Percentiles rank a stretch among this genome's conserved stretches.
Evolutionary conservation across 2,888 invertebrate genomes (phyloP).

Genomic region (Cosmia trapezina): DNA sequence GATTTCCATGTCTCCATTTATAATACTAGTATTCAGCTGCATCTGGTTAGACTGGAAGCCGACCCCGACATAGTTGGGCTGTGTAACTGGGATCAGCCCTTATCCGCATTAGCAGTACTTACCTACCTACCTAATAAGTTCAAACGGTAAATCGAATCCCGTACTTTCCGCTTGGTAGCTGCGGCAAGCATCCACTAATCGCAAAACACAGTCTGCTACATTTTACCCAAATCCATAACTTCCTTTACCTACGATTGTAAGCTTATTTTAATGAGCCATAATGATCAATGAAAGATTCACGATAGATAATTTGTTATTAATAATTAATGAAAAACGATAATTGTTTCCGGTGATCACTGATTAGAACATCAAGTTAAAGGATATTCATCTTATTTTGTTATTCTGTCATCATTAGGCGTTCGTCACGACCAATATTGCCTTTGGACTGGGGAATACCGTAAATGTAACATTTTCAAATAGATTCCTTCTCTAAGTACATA

Average conservation of each 20-base stretch:
- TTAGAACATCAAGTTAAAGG: not conserved
- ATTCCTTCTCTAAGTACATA: not conserved
- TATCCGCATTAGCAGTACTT: not conserved
- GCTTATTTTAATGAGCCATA: not conserved
- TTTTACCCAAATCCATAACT: not conserved
- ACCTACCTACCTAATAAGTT: not conserved
- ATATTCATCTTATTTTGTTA: not conserved
- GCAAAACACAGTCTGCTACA: not conserved
- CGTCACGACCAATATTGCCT: not conserved
- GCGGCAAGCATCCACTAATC: not conserved
- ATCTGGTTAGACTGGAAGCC: too few relatives aligned
- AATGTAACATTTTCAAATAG: not conserved
- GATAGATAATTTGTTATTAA: not conserved
- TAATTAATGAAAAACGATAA: not conserved
- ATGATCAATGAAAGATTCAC: conserved; percentile 7
- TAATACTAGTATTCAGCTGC: too few relatives aligned
- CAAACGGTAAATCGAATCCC: not conserved
- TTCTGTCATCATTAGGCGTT: not conserved
- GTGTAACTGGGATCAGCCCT: not conserved
- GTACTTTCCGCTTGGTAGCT: not conserved
- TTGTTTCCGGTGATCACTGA: not conserved
- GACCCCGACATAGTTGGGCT: not conserved
- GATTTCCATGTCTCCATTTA: not conserved
- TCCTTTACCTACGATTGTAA: not conserved
- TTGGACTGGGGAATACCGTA: not conserved